Evolutionary conservation across 1,140 invertebrate species (phyloP), one percentile per base, ranked within the genome.

Genomic region (Anastatus disparis): DNA sequence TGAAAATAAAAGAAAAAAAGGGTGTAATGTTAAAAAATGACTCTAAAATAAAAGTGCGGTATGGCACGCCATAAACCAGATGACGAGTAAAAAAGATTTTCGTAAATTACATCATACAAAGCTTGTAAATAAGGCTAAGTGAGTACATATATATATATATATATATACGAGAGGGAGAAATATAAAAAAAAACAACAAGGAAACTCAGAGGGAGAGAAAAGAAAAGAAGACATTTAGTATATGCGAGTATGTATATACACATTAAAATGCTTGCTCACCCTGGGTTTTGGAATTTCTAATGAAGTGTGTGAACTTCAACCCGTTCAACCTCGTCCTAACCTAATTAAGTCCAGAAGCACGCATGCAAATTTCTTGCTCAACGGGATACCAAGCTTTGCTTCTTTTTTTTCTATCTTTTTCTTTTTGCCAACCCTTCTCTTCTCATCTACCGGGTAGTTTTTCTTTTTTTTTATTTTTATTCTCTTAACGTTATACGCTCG

Each of bases 331-430:
- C 29, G 58, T n/a, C 15, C 69, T 79, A 77, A 79, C 75, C 62
- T 79, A 79, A 79, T 79, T 79, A 79, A 79, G 66, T 75, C 53
- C 67, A 67, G 69, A 48, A 63, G 69, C 69, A 59, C 69, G 71
- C 64, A 77, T 79, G 78, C 75, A 77, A 79, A 79, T 79, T 70
- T 74, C 22, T 31, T 46, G 53, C 78, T 42, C 72, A 62, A 71
- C 74, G 76, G 74, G 78, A 74, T 71, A 74, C 72, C 74, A 61
- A 53, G n/a, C 66, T 68, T 64, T 59, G 13, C 61, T 44, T 35
- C 35, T 42, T 22, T 64, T 71, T 67, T 22, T 56, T 29, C 64
- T 64, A 24, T 17, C 24, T 1, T 26, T 40, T 46, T 24, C 53
- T 29, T 15, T 9, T 13, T 15, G 29, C 2, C 24, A 26, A 22